Evolutionary conservation across 2,113 vertebrate species (phyloP), one percentile per base, ranked within the genome.

Genomic region (Haliaeetus leucogaster): DNA sequence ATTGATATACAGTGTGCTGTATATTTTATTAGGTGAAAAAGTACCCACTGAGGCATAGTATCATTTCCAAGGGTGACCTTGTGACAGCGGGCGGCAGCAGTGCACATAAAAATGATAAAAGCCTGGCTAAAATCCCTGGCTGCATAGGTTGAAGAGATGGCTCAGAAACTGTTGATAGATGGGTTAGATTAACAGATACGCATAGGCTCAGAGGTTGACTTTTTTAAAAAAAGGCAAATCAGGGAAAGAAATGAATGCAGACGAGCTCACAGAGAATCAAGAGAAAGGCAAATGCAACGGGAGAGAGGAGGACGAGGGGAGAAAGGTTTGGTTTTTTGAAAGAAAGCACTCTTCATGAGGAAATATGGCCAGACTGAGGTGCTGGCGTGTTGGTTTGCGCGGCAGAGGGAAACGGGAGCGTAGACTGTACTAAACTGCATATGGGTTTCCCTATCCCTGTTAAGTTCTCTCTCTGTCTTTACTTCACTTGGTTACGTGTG

Each of bases 41-140:
- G 95, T 94, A 93, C 89, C 87, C 94, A 90, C 87, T 94, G 95
- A 97, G 93, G 93, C 95, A 95, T 96, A 92, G 82, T 88, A 96
- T 93, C 89, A 86, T 96, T 97, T 97, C 91, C 89, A 93, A 88
- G 94, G 96, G 93, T 97, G 97, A 97, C 97, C 89, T 97, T 97
- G 95, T 96, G 96, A 96, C 96, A 96, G 88, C 13, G 59, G 86
- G 88, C 7, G 55, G 93, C 84, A 93, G 94, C 87, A 88, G 79
- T 2, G 18, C 87, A 93, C 95, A 96, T 97, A 96, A 97, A 97
- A 97, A 97, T 97, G 96, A 97, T 96, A 90, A 95, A 97, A 97
- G 55, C 73, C 63, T 94, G 84, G 78, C 82, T 91, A 93, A 93
- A 94, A 93, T 83, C 86, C 78, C 87, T 0, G 58, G 43, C 87